Base-by-base conservation (phyloP, 2,113 vertebrate genomes). In the Pollimyrus isidori region DNA sequence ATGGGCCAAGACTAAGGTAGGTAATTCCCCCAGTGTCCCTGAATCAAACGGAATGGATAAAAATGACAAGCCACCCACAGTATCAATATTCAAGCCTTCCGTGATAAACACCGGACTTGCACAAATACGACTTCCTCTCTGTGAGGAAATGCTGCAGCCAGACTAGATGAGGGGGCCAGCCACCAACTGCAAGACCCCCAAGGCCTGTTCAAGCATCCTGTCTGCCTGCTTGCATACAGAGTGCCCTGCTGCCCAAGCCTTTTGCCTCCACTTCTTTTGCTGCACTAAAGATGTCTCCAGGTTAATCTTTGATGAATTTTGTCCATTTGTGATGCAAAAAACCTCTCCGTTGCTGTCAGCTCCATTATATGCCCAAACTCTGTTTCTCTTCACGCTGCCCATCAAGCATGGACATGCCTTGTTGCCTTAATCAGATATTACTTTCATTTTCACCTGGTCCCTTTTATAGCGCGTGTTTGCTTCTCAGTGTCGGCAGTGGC, bases 81-180 rank as follows among this genome's bases (percentile, higher is more conserved):
- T 87, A 88, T 92, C 52, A 80, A 89, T 90, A 90, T 90, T 89
- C 83, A 89, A 88, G 80, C n/a, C 21, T 46, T 69, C 30, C 42
- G 50, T 58, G 56, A 89, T 46, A 48, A 56, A 48, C 21, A 52
- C 30, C 23, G 11, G 3, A 45, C 30, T 53, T 62, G 15, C 76
- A 83, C 19, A 56, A 58, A 49, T 88, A 42, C 49, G 4, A 17
- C 11, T 86, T n/a, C 19, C n/a, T 73, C 62, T 65, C 42, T 73
- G 19, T 13, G 58, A 69, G 42, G 39, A 88, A 48, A 69, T n/a
- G 39, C 42, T 58, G 11, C 23, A 69, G 39, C 10, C n/a, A 52
- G 2, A 50, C n/a, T 86, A 26, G 23, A 30, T 53, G n/a, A 30
- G 49, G 30, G 30, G 0, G 9, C 26, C 49, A 30, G 35, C 35